Conservation (phyloP, 37 sponge, comb jelly and placozoan species). For the Beroe ovata region DNA sequence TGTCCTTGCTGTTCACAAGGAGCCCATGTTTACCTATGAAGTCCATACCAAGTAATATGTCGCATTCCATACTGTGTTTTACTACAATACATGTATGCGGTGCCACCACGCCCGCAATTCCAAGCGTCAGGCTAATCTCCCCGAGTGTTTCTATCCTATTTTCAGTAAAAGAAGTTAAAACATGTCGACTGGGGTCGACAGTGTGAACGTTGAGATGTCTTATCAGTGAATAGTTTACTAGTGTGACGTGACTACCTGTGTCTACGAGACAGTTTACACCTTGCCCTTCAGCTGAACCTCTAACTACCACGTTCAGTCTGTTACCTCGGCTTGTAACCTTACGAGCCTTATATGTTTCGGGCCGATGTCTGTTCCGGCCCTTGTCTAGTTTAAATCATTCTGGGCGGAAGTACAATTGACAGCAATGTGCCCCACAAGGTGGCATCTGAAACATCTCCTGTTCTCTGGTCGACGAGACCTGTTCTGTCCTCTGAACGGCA, state of each 20-base stretch:
- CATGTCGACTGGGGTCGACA: not conserved
- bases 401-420: not conserved
- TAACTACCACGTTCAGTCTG: conserved; percentile 4
- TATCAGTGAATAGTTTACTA: not conserved
- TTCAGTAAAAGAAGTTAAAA: not conserved
- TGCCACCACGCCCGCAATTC: not conserved
- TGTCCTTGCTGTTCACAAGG: not conserved
- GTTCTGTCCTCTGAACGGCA: not conserved
- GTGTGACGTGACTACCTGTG: conserved; percentile 16
- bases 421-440: conserved; percentile 23
- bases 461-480: not conserved
- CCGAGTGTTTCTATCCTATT: conserved; percentile 21
- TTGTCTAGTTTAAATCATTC: not conserved
- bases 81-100: conserved; percentile 12
- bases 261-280: conserved; percentile 13
- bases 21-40: conserved; percentile 35
- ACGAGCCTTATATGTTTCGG: not conserved
- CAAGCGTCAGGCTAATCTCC: not conserved
- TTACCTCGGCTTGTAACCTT: not conserved
- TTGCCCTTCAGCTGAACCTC: conserved; percentile 1
- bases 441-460: conserved; percentile 9
- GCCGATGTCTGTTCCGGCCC: conserved; percentile 4
- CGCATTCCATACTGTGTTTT: not conserved
- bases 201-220: not conserved
- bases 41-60: conserved; percentile 40